Evolutionary conservation across 1,140 invertebrate species (phyloP).

Genomic region (Papilio dardanus): DNA sequence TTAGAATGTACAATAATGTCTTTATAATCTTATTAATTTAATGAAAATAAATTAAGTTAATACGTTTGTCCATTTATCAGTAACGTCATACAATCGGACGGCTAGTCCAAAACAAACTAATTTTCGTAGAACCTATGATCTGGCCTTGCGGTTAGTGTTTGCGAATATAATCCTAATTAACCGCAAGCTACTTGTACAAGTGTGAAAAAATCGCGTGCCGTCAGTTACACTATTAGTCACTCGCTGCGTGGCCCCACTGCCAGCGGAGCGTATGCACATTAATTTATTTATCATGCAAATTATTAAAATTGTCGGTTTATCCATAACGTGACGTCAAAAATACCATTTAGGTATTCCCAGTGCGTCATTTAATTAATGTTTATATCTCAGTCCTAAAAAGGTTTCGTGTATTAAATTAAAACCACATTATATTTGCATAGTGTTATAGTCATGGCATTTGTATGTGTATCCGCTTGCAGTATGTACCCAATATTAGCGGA

Average conservation of each 20-base stretch:
- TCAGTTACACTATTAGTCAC: constrained; percentile 41
- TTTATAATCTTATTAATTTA: constrained; percentile 5
- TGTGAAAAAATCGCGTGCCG: constrained; percentile 46
- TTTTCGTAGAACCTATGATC: constrained; percentile 24
- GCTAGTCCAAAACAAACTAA: constrained; percentile 13
- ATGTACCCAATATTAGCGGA: not conserved
- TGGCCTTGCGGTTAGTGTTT: constrained; percentile 10
- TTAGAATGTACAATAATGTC: not conserved
- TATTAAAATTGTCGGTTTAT: constrained; percentile 6
- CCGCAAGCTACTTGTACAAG: constrained; percentile 39
- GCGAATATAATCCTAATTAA: constrained; percentile 48
- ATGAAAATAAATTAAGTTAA: not conserved
- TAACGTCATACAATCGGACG: not conserved
- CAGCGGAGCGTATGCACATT: constrained; percentile 28
- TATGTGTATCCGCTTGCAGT: not conserved
- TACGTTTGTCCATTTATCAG: constrained; percentile 9
- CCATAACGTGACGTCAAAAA: not conserved
- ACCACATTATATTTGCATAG: no score
- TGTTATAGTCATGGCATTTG: not conserved
- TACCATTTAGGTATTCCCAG: not conserved
- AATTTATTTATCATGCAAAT: not conserved
- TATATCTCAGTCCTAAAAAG: not conserved
- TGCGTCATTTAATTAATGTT: not conserved
- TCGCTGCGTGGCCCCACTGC: constrained; percentile 21
- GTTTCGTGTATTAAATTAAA: no score